A percentile compares a stretch with the other conserved stretches of the same genome.
phyloP scores from a whole-genome alignment of 1,140 invertebrate species.

The Drosophila sproati region DNA sequence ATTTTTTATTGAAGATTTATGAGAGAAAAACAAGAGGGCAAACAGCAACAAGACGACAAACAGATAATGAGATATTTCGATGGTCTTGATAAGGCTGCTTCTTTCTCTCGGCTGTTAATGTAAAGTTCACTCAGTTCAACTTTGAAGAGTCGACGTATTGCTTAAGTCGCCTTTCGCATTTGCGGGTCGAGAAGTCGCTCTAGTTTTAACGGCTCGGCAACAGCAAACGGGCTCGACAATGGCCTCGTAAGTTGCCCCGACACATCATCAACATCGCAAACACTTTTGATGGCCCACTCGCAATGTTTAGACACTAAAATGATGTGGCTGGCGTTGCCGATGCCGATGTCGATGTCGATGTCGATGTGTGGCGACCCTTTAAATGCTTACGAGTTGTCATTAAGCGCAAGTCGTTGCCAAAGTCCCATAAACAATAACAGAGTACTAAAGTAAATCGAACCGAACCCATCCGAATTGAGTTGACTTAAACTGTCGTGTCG shows the following conservation, averaged over 20 bases:
- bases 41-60: conserved; percentile 1
- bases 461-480: not conserved
- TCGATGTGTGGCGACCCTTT: conserved; percentile 48
- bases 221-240: conserved; percentile 15
- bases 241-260: conserved; percentile 59
- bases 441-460: conserved; percentile 16
- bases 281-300: conserved; percentile 35
- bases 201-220: conserved; percentile 71
- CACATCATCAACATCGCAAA: conserved; percentile 64
- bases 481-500: conserved; percentile 6
- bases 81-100: conserved; percentile 23
- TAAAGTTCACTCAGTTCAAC: conserved; percentile 53
- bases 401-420: conserved; percentile 46
- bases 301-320: conserved; percentile 34
- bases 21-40: conserved; percentile 30
- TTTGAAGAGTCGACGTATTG: conserved; percentile 6
- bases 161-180: not conserved
- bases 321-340: conserved; percentile 1
- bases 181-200: conserved; percentile 56
- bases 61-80: conserved; percentile 25
- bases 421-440: conserved; percentile 44
- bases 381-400: conserved; percentile 47
- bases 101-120: not conserved
- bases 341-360: conserved; percentile 11
- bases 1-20: conserved; percentile 76